Conservation (phyloP, 1,140 invertebrate species). For the Drosophila punjabiensis region DNA sequence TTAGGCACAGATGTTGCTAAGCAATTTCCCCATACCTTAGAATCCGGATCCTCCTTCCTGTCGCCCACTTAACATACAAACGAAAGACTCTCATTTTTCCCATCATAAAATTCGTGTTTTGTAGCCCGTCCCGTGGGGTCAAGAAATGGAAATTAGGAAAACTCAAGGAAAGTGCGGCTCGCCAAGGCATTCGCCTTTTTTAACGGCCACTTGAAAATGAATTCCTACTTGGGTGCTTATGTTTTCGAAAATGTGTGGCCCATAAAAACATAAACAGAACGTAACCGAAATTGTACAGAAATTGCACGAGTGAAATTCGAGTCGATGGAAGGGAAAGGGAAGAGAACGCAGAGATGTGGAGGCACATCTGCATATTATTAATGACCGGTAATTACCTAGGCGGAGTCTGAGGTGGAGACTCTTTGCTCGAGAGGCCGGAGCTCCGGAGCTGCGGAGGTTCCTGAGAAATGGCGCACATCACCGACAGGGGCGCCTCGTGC, state of each 20-base stretch:
- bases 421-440: constrained; percentile 3
- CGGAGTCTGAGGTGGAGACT: constrained; percentile 28
- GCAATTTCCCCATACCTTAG: constrained; percentile 21
- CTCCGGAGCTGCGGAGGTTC: constrained; percentile 5
- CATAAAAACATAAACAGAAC: constrained; percentile 79
- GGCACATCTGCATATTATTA: constrained; percentile 82
- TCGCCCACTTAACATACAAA: constrained; percentile 64
- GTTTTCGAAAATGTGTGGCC: constrained; percentile 68
- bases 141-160: constrained; percentile 42
- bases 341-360: neutral
- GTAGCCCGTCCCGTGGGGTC: constrained; percentile 64
- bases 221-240: constrained; percentile 44
- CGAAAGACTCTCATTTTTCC: constrained; percentile 51
- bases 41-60: constrained; percentile 31
- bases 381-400: constrained; percentile 79
- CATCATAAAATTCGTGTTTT: constrained; percentile 61
- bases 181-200: constrained; percentile 44
- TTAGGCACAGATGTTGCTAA: constrained; percentile 30
- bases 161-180: constrained; percentile 9
- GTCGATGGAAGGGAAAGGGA: constrained; percentile 17
- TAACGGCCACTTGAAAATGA: constrained; percentile 71
- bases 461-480: constrained; percentile 64
- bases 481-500: constrained; percentile 45
- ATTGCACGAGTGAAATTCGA: constrained; percentile 61
- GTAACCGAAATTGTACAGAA: constrained; percentile 59